Evolutionary conservation across 2,797 vertebrate species (phyloP), one percentile per base, ranked within the genome.

Genomic region (Austrolebias charrua): DNA sequence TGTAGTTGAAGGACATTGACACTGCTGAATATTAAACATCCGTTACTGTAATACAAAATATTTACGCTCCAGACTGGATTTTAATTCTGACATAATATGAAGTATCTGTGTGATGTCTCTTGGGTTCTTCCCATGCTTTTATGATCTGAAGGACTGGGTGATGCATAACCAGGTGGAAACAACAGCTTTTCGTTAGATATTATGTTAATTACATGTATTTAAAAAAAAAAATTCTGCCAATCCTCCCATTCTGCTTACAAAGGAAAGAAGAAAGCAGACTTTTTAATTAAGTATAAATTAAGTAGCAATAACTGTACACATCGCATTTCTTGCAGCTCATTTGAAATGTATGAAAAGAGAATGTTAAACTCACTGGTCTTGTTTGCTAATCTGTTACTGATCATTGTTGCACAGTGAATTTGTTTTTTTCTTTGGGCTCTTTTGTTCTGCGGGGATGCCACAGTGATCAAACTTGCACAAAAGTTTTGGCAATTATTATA

Each of bases 1-100:
- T 46, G 60, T 42, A 40, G 42, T 64, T 77, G 70, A 69, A 82
- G 75, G 72, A 81, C 74, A 72, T 48, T 11, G 62, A 66, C 63
- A 65, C 65, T 46, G 46, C 62, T 70, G 69, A 76, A 78, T 66
- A 48, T 33, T 72, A 68, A 63, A 75, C 61, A 57, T 63, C 42
- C 54, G 55, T 63, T 46, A 11, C 56, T 78, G 3, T 42, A 69
- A 45, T n/a, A n/a, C n/a, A n/a, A n/a, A n/a, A n/a, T 61, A 80
- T 79, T 76, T 52, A 82, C 71, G 59, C 28, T 28, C 19, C 56
- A 10, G 42, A 19, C 69, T 38, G 42, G 52, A 69, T 50, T 63
- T 53, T 50, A 63, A 58, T 65, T 33, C 51, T 18, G 61, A 20
- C 49, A 5, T 44, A 58, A 35, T 42, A 62, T 16, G 1, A 55